Evolutionary conservation across 53 echinoderm and acorn worm species (phyloP).

Genomic region (Actinopyga echinites): DNA sequence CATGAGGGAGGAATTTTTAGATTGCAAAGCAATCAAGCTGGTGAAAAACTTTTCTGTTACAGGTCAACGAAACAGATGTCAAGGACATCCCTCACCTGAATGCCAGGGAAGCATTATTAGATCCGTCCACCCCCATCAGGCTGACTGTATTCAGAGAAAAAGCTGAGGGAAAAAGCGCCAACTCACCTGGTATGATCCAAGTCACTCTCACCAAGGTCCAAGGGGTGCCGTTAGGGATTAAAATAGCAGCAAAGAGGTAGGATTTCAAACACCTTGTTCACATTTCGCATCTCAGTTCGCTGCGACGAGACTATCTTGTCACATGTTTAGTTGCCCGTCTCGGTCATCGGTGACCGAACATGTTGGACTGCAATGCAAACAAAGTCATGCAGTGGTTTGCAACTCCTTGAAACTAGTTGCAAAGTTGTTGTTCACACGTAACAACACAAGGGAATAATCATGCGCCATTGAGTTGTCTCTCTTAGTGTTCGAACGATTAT

Average conservation of each 20-base stretch:
- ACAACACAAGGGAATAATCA: too few species aligned
- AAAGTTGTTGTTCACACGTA: too few species aligned
- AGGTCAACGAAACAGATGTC: conserved; percentile 89
- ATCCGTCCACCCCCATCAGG: conserved; percentile 64
- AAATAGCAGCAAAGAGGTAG: conserved; percentile 91
- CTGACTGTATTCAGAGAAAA: conserved; percentile 91
- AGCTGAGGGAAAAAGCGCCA: conserved; percentile 59
- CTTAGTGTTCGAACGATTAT: too few species aligned
- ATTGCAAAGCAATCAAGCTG: not conserved
- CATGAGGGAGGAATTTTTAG: too few species aligned
- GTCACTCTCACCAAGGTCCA: conserved; percentile 78
- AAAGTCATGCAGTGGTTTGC: too few species aligned
- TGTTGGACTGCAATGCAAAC: too few species aligned
- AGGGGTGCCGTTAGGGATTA: conserved; percentile 91
- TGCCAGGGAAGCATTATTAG: conserved; percentile 78
- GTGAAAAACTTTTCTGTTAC: not conserved
- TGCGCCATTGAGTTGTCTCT: too few species aligned
- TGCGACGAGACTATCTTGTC: too few species aligned
- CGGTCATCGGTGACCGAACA: not conserved
- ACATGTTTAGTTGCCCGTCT: not conserved
- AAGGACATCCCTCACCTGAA: conserved; percentile 81
- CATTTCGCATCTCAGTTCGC: too few species aligned
- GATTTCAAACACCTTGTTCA: too few species aligned
- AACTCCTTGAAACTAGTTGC: too few species aligned
- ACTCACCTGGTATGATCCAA: conserved; percentile 42